phyloP scores from a whole-genome alignment of 2,888 invertebrate genomes.

The Entomobrya multifasciata region DNA sequence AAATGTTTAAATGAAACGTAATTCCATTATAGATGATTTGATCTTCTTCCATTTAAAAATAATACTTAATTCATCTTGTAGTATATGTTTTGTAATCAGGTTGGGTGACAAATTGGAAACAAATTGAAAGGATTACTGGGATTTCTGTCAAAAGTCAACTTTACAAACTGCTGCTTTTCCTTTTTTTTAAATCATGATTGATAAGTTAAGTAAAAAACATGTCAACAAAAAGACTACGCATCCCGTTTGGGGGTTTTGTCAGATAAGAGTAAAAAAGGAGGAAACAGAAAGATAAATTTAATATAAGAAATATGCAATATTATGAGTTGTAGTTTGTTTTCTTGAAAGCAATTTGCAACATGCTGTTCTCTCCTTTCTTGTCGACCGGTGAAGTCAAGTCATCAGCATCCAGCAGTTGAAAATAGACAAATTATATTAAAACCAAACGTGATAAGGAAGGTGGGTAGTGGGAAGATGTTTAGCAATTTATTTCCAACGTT shows the following conservation, averaged over 20 bases:
- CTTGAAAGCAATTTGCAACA: constrained; percentile 50
- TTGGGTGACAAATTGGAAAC: not conserved
- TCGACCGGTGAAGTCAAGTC: constrained; percentile 35
- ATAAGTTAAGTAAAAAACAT: not conserved
- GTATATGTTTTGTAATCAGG: not conserved
- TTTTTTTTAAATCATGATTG: not conserved
- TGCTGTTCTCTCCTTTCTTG: constrained; percentile 14
- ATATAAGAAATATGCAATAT: not conserved
- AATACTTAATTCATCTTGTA: not conserved
- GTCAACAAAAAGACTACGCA: not conserved
- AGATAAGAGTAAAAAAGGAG: not conserved
- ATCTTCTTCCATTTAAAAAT: not conserved
- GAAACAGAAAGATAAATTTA: not conserved
- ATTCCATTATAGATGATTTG: no score
- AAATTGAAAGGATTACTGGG: not conserved
- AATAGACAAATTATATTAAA: constrained; percentile 60
- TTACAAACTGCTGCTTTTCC: not conserved
- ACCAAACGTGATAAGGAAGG: constrained; percentile 27
- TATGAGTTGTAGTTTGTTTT: constrained; percentile 13
- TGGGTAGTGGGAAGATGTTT: not conserved
- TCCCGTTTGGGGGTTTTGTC: no score
- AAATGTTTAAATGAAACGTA: no score
- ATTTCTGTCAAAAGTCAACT: not conserved
- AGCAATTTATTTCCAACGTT: not conserved
- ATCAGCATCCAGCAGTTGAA: constrained; percentile 20